Evolutionary conservation across 2,888 invertebrate species (phyloP).

Genomic region (Caenorhabditis japonica): DNA sequence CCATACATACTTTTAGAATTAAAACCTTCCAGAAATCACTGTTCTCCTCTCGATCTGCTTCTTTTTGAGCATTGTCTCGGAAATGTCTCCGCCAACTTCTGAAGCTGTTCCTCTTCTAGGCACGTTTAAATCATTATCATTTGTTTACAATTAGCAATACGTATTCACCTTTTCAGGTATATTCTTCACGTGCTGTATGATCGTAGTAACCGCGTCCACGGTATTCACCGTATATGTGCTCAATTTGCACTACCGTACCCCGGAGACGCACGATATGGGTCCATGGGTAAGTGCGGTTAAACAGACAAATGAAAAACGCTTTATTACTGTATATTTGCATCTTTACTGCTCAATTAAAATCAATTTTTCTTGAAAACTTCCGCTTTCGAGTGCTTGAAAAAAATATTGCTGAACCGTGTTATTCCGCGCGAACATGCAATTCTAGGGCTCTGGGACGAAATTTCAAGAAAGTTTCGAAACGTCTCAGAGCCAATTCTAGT

Average conservation of each 20-base stretch:
- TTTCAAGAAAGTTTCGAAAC: too few species aligned
- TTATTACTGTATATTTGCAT: too few species aligned
- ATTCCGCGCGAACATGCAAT: too few species aligned
- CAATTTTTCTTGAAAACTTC: too few species aligned
- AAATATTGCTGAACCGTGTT: too few species aligned
- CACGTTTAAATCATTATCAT: conserved; percentile 77
- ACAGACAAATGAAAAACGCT: neutral
- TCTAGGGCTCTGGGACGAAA: too few species aligned
- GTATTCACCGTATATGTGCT: conserved; percentile 77
- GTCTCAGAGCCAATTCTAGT: too few species aligned
- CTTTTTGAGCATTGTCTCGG: conserved; percentile 96
- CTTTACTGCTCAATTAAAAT: too few species aligned
- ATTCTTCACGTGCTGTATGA: conserved; percentile 77
- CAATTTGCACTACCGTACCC: conserved; percentile 76
- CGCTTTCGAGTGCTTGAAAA: too few species aligned
- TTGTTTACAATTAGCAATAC: neutral
- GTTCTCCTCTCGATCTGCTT: conserved; percentile 90
- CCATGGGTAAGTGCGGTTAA: conserved; percentile 60
- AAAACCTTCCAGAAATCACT: conserved; percentile 75
- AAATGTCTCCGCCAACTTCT: conserved; percentile 97
- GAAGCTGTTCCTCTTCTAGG: conserved; percentile 99
- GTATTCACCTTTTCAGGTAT: conserved; percentile 64
- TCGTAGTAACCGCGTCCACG: conserved; percentile 77
- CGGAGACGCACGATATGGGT: conserved; percentile 77
- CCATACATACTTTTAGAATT: neutral